phyloP scores from a whole-genome alignment of 2,888 invertebrate species.

The Cabera pusaria region DNA sequence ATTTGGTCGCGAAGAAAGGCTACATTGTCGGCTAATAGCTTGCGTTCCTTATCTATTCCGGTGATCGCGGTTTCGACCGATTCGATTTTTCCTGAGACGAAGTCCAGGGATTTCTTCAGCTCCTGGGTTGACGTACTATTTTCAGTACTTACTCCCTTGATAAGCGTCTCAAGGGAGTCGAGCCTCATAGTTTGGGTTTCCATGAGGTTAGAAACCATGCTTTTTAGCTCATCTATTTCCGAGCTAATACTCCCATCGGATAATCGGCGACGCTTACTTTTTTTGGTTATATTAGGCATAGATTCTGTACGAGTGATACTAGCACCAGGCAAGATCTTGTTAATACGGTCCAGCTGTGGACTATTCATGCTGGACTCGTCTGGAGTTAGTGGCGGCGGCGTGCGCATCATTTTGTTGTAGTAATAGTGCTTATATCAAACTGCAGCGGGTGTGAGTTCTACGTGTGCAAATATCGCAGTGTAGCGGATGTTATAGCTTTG shows the following conservation, averaged over 20 bases:
- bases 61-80: not conserved
- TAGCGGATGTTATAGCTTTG: too few relatives aligned
- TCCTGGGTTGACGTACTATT: not conserved
- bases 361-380: not conserved
- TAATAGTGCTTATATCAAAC: too few relatives aligned
- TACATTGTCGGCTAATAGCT: too few relatives aligned
- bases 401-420: too few relatives aligned
- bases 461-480: too few relatives aligned
- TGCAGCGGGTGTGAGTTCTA: too few relatives aligned
- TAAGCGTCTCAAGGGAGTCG: too few relatives aligned
- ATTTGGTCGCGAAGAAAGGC: too few relatives aligned
- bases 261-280: constrained; percentile 1
- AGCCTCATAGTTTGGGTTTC: not conserved
- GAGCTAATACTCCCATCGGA: not conserved
- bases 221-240: too few relatives aligned
- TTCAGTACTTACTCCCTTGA: too few relatives aligned
- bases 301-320: constrained; percentile 1
- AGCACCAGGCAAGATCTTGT: not conserved
- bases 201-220: constrained; percentile 1
- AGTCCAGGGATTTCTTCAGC: not conserved
- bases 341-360: not conserved
- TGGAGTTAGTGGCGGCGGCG: not conserved
- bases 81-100: not conserved
- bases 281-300: too few relatives aligned
- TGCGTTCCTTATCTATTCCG: too few relatives aligned